Evolutionary conservation across 2,113 vertebrate species (phyloP).

Genomic region (Buteo buteo): DNA sequence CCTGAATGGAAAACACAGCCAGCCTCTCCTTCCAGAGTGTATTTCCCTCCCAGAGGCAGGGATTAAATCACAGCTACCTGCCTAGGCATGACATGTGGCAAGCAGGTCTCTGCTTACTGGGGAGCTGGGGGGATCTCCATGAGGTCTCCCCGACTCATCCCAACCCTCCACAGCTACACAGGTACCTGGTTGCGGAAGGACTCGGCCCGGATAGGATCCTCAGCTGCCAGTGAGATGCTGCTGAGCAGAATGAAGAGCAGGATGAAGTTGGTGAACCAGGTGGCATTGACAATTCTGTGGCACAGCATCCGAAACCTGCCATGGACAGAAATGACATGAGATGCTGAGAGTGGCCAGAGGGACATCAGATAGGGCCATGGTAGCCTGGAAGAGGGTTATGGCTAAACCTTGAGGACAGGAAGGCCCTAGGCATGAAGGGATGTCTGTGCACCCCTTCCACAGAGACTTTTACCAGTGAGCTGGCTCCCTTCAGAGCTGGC

Average conservation of each 20-base stretch:
- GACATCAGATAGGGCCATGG: neutral
- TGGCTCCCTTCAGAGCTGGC: neutral
- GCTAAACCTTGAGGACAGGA: neutral
- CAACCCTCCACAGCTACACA: neutral
- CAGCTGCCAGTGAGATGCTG: constrained; percentile 94
- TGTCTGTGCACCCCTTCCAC: neutral
- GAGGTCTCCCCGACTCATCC: neutral
- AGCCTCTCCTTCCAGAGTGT: neutral
- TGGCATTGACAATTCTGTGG: constrained; percentile 92
- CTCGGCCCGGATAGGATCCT: constrained; percentile 91
- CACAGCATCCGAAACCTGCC: constrained; percentile 90
- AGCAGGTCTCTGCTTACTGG: neutral
- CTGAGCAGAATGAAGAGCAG: constrained; percentile 97
- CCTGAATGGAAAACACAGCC: neutral
- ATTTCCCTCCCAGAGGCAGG: neutral
- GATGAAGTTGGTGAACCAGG: constrained; percentile 98
- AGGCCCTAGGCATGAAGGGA: neutral
- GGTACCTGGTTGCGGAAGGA: constrained; percentile 91
- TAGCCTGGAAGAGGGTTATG: neutral
- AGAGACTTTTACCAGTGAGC: neutral
- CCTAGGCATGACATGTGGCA: neutral
- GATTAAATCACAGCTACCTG: neutral
- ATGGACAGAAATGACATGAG: neutral
- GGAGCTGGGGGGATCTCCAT: neutral
- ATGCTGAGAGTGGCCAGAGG: neutral